Percentiles rank a stretch among this genome's conserved stretches.
Conservation (phyloP, 2,888 invertebrate genomes). For the Dyspetes luteomarginatus region DNA sequence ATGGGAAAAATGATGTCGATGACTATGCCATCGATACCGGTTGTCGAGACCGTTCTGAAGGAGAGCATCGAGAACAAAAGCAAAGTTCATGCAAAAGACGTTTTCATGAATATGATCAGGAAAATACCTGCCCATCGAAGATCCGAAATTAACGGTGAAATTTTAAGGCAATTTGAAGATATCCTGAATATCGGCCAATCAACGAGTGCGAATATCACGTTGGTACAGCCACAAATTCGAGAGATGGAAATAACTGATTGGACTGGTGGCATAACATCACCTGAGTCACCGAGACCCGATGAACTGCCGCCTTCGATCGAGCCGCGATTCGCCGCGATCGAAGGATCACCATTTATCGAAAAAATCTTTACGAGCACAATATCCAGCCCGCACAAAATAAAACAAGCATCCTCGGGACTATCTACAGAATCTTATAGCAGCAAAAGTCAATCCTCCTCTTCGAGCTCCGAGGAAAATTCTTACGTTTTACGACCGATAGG, state of each 20-base stretch:
- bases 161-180: slow-evolving; percentile 22
- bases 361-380: not conserved
- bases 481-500: slow-evolving; percentile 40
- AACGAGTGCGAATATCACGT: not conserved
- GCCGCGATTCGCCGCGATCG: not conserved
- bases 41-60: slow-evolving; percentile 62
- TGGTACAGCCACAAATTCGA: not conserved
- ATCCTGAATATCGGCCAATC: not conserved
- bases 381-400: not conserved
- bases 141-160: not conserved
- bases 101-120: slow-evolving; percentile 65
- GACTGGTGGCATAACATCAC: slow-evolving; percentile 49
- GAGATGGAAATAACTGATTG: not conserved
- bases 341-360: not conserved
- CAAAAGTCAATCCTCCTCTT: not conserved
- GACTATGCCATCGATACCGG: slow-evolving; percentile 17
- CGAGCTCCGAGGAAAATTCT: not conserved
- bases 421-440: not conserved
- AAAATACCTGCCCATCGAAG: slow-evolving; percentile 19
- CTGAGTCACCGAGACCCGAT: slow-evolving; percentile 41
- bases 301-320: too few species aligned
- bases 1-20: slow-evolving; percentile 67
- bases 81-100: slow-evolving; percentile 62
- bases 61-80: slow-evolving; percentile 67
- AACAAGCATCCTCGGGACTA: not conserved